Evolutionary conservation across 1,140 invertebrate genomes (phyloP), one percentile per base, ranked within the genome.

Genomic region (Hylyphantes graminicola): DNA sequence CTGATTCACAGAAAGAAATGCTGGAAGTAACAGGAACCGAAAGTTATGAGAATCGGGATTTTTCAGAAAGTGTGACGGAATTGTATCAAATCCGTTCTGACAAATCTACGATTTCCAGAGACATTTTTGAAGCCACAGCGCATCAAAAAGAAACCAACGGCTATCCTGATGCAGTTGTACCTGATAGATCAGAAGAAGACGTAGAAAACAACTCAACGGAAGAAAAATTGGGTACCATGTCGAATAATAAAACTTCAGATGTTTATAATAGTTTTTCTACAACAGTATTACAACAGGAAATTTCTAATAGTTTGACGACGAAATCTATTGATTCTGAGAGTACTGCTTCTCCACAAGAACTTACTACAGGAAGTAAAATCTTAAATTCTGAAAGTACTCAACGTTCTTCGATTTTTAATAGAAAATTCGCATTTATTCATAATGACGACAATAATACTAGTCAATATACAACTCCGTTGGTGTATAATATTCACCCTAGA

Each of bases 351-450:
- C 12, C 12, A 17, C 12, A 61, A 2, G 57, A 61, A 61, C 17
- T 61, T 57, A 48, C 21, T 51, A 57, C 12, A 11, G n/a, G 35
- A 35, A 15, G 17, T 13, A 21, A 59, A 48, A 11, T n/a, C 50
- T 9, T 19, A 57, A 53, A 76, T 17, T 17, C 74, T 2, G 74
- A 63, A 7, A 63, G 67, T 53, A 55, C 50, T 53, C 54, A 35
- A 15, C 19, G 17, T 35, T 74, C 82, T 35, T 70, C 82, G 15
- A 61, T 48, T 59, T 84, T 84, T 65, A 84, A 70, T 8, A 84
- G 82, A 77, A 84, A 84, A 61, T 84, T 84, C 61, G 82, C 82
- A n/a, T 84, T 84, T 51, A 84, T 84, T 13, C 72, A 84, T 51
- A 57, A 76, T 35, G 82, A 84, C 7, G 73, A 84, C 12, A 74